Percentiles rank a stretch among this genome's conserved stretches.
Conservation (phyloP, 2,797 vertebrate species). For the Varecia variegata region DNA sequence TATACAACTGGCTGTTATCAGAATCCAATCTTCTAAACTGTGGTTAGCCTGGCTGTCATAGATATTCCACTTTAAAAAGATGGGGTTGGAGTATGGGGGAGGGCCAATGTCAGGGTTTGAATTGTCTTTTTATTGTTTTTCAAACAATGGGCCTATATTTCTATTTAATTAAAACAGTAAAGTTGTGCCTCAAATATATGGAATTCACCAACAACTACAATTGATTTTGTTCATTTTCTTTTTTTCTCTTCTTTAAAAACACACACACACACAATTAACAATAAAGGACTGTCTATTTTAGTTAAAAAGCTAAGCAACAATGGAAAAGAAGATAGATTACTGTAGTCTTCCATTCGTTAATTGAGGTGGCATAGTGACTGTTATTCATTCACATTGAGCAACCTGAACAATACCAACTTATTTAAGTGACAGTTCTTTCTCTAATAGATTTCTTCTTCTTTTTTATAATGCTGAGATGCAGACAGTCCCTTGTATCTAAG, state of each 20-base stretch:
- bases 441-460: slow-evolving; percentile 4
- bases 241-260: slow-evolving; percentile 61
- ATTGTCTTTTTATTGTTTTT: slow-evolving; percentile 80
- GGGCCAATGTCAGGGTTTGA: slow-evolving; percentile 70
- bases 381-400: slow-evolving; percentile 67
- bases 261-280: slow-evolving; percentile 72
- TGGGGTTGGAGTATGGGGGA: background rate
- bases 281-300: slow-evolving; percentile 69
- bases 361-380: slow-evolving; percentile 67
- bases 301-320: slow-evolving; percentile 74
- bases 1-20: slow-evolving; percentile 16
- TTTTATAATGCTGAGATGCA: background rate
- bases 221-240: slow-evolving; percentile 82
- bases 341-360: slow-evolving; percentile 64
- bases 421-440: slow-evolving; percentile 52
- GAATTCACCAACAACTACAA: slow-evolving; percentile 81
- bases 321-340: slow-evolving; percentile 76
- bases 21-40: background rate
- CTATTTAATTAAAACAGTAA: slow-evolving; percentile 88
- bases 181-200: slow-evolving; percentile 78
- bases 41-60: background rate
- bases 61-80: background rate
- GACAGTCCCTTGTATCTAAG: background rate
- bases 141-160: slow-evolving; percentile 83
- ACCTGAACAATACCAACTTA: slow-evolving; percentile 28